phyloP scores from a whole-genome alignment of 1,140 invertebrate genomes.

The Cyclargus thomasi region DNA sequence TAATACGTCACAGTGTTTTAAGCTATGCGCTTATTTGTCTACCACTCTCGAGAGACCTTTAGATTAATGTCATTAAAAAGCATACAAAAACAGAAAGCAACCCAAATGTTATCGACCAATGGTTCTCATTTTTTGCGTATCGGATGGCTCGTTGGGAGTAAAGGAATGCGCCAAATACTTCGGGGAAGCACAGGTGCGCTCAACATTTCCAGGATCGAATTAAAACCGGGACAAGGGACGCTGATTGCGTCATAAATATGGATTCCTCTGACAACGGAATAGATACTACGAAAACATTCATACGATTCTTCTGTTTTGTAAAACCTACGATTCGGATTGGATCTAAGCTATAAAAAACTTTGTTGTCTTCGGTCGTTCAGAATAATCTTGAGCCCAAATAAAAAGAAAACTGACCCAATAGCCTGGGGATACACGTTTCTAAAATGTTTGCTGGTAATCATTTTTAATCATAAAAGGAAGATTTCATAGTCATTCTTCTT shows the following conservation, averaged over 20 bases:
- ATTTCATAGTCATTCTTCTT: too few relatives aligned
- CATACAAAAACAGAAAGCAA: not conserved
- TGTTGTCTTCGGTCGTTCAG: too few relatives aligned
- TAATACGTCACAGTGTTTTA: too few relatives aligned
- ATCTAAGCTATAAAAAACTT: too few relatives aligned
- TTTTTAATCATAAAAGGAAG: too few relatives aligned
- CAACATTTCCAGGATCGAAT: conserved; percentile 7
- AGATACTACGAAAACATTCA: conserved; percentile 5
- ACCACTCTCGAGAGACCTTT: not conserved
- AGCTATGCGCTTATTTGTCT: too few relatives aligned
- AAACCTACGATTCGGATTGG: not conserved
- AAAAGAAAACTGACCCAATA: too few relatives aligned
- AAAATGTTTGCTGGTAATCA: too few relatives aligned
- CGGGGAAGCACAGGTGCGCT: not conserved
- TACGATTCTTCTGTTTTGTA: not conserved
- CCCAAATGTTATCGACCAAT: not conserved
- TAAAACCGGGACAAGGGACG: conserved; percentile 2
- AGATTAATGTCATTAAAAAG: not conserved
- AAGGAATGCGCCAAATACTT: not conserved
- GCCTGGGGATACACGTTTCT: too few relatives aligned
- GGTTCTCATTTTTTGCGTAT: not conserved
- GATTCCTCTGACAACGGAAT: conserved; percentile 12
- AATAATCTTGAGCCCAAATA: too few relatives aligned
- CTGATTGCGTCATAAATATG: conserved; percentile 14
- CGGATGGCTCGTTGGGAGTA: not conserved